Base-by-base conservation (phyloP, 1,140 invertebrate genomes). In the Leptopilina boulardi region DNA sequence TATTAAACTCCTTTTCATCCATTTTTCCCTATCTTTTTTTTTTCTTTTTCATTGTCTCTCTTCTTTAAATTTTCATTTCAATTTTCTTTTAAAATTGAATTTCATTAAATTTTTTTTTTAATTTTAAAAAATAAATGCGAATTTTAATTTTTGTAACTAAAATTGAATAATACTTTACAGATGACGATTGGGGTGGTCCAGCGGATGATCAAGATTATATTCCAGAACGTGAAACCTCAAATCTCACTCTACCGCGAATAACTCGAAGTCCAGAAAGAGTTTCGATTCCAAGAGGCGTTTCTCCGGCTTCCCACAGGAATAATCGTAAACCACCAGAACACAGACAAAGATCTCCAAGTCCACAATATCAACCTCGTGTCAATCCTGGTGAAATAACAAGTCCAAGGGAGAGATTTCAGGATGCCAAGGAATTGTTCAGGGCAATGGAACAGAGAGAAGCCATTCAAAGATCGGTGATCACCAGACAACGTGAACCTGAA, bases 351-450 rank as follows among this genome's bases (percentile, higher is more conserved):
- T 91, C 92, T 2, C 92, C 92, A 4, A 91, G 91, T 80, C 91
- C 92, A 4, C 89, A 89, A 44, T 91, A 91, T 82, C 90, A 92
- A 44, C 84, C 89, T 0, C 89, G 91, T 71, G 41, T 87, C 15
- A 88, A 84, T 80, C 85, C 89, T 26, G 84, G 76, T 13, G 87
- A 87, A 47, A 82, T 87, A 59, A 88, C 88, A 21, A 89, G 87
- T 42, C 95, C 95, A 0, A 92, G 94, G 75, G 95, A 96, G 79
- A 92, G 96, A 47, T 96, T 96, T 87, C 94, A 96, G 82, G 95
- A 96, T 83, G 95, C 95, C 51, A 96, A 96, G 87, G 95, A 96
- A 85, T 96, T 96, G 88, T 96, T 96, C 84, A 92, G 94, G 85
- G 93, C 94, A 23, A 92, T 96, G 90, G 95, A 97, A 51, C 47